Percentiles rank a stretch among this genome's conserved stretches.
Conservation (phyloP, 2,888 invertebrate genomes). For the Stenolophus ochropezus region DNA sequence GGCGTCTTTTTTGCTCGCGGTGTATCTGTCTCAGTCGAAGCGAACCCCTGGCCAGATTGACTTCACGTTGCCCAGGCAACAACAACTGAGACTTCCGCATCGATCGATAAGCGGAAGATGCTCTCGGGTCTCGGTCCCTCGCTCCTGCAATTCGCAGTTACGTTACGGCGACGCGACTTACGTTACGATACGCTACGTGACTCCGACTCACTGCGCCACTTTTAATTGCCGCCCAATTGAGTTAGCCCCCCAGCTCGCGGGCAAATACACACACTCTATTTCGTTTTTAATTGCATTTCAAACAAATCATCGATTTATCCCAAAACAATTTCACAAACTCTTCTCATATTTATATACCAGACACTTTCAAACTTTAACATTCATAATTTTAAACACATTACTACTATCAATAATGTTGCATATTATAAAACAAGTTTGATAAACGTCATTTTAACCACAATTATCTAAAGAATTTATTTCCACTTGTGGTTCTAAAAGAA, state of each 20-base stretch:
- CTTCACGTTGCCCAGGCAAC: conserved; percentile 76
- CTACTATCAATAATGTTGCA: too few species aligned
- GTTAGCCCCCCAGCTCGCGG: background rate
- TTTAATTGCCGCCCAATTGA: conserved; percentile 48
- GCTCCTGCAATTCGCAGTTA: conserved; percentile 64
- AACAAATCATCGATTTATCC: background rate
- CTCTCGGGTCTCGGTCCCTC: conserved; percentile 65
- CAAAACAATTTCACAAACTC: background rate
- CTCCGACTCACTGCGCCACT: background rate
- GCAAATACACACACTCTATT: background rate
- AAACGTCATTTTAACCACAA: too few species aligned
- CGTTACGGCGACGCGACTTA: conserved; percentile 20
- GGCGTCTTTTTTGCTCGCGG: conserved; percentile 70
- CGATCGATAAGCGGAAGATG: conserved; percentile 75
- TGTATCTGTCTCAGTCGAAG: conserved; percentile 62
- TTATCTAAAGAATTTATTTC: too few species aligned
- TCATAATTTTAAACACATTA: too few species aligned
- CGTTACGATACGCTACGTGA: conserved; percentile 31
- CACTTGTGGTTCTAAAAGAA: too few species aligned
- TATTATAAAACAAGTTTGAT: too few species aligned
- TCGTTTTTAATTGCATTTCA: background rate
- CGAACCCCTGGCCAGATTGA: conserved; percentile 75
- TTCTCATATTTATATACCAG: background rate
- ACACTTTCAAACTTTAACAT: too few species aligned
- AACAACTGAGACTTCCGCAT: conserved; percentile 73